A percentile compares a stretch with the other conserved stretches of the same genome.
Conservation (phyloP, 2,797 vertebrate species). For the Myioborus melanocephalus region DNA sequence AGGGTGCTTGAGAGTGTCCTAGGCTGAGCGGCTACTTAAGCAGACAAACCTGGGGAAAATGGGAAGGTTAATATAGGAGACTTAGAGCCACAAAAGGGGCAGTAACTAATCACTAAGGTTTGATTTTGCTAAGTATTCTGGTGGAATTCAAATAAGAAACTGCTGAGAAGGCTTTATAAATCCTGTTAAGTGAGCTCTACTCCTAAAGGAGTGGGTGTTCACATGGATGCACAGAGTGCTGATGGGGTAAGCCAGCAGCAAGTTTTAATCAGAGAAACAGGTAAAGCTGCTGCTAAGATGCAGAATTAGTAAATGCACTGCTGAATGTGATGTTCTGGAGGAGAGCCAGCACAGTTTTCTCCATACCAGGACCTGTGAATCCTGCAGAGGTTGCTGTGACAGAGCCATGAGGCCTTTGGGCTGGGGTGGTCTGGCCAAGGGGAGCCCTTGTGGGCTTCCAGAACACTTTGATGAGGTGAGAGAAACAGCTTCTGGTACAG, state of each 20-base stretch:
- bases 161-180: background rate
- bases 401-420: background rate
- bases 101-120: background rate
- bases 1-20: background rate
- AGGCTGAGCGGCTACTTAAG: background rate
- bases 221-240: background rate
- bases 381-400: background rate
- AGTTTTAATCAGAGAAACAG: background rate
- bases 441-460: accelerated
- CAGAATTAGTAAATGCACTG: background rate
- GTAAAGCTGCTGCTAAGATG: background rate
- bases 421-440: accelerated
- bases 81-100: background rate
- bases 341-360: background rate
- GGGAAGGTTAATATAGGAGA: background rate
- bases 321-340: background rate
- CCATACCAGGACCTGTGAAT: background rate
- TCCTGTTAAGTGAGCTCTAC: background rate
- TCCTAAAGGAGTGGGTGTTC: background rate
- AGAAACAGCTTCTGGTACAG: background rate
- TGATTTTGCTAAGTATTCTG: background rate
- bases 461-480: background rate
- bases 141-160: background rate
- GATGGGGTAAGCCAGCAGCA: background rate
- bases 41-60: background rate